These are phyloP conservation scores for Mionectes olivaceus DNA, from an alignment of 2,797 vertebrate species.

Conservation along the genomic window DNA sequence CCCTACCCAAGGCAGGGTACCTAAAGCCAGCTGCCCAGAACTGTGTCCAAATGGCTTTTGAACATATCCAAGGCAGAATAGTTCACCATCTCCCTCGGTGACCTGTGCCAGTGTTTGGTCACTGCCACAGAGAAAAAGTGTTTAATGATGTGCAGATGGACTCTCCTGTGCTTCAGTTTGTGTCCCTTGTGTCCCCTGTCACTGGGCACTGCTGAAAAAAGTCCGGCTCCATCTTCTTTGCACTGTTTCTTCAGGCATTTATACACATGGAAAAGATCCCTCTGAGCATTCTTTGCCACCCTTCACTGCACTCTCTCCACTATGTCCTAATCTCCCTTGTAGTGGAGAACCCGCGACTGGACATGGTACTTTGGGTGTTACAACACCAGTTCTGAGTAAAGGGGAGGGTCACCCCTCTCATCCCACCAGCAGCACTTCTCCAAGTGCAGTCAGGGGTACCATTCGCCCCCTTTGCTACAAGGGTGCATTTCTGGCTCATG, in stretches of 20 bases:
- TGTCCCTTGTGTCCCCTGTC: background rate
- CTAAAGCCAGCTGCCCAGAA: background rate
- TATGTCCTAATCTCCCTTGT: background rate
- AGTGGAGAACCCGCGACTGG: background rate
- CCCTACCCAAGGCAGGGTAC: no score
- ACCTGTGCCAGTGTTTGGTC: background rate
- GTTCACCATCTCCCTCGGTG: background rate
- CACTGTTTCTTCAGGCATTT: fast-evolving
- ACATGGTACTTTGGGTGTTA: background rate
- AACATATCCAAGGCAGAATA: background rate
- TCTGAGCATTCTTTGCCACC: background rate
- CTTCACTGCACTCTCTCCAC: background rate
- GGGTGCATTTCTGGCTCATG: background rate
- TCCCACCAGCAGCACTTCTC: background rate
- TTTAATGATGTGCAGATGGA: background rate
- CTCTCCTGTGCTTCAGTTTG: background rate
- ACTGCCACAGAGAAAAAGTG: background rate
- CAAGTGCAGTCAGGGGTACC: background rate
- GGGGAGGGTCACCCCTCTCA: background rate
- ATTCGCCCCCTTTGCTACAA: background rate
- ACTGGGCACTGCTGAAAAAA: no score
- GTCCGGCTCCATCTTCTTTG: background rate
- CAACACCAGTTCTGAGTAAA: background rate
- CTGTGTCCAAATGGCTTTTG: background rate
- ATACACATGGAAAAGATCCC: background rate